Conservation (phyloP, 2,113 vertebrate species). For the Kryptolebias marmoratus region DNA sequence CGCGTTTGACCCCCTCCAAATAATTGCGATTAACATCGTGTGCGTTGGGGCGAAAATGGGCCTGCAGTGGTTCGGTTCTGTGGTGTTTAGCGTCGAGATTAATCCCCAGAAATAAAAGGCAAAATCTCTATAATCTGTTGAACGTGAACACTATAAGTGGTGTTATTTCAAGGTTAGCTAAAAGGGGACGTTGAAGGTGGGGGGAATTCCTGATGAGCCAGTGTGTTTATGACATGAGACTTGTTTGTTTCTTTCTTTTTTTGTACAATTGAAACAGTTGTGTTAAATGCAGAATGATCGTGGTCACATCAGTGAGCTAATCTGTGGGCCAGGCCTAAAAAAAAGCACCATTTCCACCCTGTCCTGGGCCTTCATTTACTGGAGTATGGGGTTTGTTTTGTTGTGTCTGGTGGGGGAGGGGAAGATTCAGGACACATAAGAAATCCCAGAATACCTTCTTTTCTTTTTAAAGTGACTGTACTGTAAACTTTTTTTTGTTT, state of each 20-base stretch:
- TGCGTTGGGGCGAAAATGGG: not conserved
- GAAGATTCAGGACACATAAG: constrained; percentile 14
- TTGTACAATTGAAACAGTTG: not conserved
- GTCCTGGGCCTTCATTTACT: constrained; percentile 1
- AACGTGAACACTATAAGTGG: not conserved
- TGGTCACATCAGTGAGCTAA: not conserved
- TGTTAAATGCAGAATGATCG: not conserved
- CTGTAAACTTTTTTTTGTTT: not conserved
- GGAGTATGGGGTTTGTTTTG: constrained; percentile 55
- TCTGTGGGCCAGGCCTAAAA: not conserved
- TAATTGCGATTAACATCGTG: not conserved
- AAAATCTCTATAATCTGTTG: not conserved
- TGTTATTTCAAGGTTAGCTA: not conserved
- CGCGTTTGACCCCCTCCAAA: not conserved
- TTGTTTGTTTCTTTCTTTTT: not conserved
- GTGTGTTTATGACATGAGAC: not conserved
- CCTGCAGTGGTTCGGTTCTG: not conserved
- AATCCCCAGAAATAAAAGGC: not conserved
- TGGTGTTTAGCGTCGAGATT: not conserved
- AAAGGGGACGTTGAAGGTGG: not conserved
- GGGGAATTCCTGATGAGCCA: too few species aligned
- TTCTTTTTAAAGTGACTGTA: not conserved
- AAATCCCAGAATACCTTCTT: not conserved
- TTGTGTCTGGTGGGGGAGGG: constrained; percentile 66
- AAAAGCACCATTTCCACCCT: not conserved